phyloP scores from a whole-genome alignment of 2,888 invertebrate species.

The Noctua pronuba region DNA sequence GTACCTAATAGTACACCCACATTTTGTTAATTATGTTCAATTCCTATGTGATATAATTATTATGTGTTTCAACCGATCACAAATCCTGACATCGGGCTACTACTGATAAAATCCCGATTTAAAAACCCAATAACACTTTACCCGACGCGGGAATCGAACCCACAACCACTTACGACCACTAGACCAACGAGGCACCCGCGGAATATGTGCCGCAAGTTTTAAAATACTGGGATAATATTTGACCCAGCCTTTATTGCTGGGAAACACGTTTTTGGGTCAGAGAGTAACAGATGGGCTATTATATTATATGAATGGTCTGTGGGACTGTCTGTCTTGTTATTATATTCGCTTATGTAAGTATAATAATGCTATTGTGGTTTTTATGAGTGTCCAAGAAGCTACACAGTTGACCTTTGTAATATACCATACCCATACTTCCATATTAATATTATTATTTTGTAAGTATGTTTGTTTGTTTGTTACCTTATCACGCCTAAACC shows the following conservation, averaged over 20 bases:
- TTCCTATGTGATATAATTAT: too few relatives aligned
- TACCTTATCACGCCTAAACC: too few relatives aligned
- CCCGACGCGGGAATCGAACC: neutral
- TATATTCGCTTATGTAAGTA: slow-evolving; percentile 16
- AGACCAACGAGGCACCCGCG: slow-evolving; percentile 30
- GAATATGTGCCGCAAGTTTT: slow-evolving; percentile 31
- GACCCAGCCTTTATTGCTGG: slow-evolving; percentile 16
- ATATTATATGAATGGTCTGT: slow-evolving; percentile 27
- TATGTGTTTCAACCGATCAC: neutral
- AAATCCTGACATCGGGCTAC: neutral
- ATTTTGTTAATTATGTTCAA: neutral
- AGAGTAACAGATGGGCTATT: slow-evolving; percentile 33
- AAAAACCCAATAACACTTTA: neutral
- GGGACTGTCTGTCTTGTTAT: slow-evolving; percentile 19
- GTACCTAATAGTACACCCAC: neutral
- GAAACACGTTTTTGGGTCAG: slow-evolving; percentile 33
- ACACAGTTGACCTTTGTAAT: slow-evolving; percentile 24
- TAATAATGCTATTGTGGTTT: slow-evolving; percentile 27
- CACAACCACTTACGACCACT: neutral
- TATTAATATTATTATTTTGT: too few relatives aligned
- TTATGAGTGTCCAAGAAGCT: slow-evolving; percentile 25
- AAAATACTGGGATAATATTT: slow-evolving; percentile 15
- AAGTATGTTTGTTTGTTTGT: too few relatives aligned
- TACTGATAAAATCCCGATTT: neutral
- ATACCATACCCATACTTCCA: too few relatives aligned